A percentile compares a stretch with the other conserved stretches of the same genome.
Conservation (phyloP, 2,113 vertebrate genomes). For the Prinia subflava region DNA sequence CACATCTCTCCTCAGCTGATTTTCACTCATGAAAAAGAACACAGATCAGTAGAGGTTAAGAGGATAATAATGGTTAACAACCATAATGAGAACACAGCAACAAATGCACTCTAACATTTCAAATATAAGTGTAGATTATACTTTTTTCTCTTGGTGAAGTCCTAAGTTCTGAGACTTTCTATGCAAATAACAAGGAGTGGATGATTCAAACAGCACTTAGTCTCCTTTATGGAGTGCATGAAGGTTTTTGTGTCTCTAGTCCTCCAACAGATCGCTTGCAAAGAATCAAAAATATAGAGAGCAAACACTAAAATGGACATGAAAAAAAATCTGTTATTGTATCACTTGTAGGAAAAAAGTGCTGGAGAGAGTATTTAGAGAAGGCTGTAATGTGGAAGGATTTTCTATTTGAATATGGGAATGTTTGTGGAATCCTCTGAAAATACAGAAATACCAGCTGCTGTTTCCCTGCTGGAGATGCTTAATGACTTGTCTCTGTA, state of each 20-base stretch:
- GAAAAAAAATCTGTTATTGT: background rate
- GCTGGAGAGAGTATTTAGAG: background rate
- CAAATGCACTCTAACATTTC: background rate
- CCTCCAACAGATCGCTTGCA: background rate
- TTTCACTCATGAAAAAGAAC: conserved; percentile 2
- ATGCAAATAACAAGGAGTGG: background rate
- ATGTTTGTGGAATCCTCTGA: background rate
- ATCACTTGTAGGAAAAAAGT: background rate
- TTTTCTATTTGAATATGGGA: background rate
- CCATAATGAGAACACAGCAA: conserved; percentile 7
- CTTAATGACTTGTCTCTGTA: background rate
- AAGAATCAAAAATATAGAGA: background rate
- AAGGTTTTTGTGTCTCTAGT: background rate
- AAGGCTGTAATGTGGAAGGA: background rate
- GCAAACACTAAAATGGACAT: background rate
- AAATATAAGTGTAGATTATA: background rate
- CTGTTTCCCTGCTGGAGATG: background rate
- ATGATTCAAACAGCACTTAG: background rate
- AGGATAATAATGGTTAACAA: conserved; percentile 2
- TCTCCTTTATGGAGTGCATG: background rate
- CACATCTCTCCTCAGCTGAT: background rate
- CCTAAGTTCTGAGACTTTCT: background rate
- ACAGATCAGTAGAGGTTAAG: conserved; percentile 50
- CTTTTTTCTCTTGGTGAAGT: background rate
- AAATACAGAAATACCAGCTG: background rate